Conservation (phyloP, 92 coral and sea anemone genomes). For the Porites lobata region DNA sequence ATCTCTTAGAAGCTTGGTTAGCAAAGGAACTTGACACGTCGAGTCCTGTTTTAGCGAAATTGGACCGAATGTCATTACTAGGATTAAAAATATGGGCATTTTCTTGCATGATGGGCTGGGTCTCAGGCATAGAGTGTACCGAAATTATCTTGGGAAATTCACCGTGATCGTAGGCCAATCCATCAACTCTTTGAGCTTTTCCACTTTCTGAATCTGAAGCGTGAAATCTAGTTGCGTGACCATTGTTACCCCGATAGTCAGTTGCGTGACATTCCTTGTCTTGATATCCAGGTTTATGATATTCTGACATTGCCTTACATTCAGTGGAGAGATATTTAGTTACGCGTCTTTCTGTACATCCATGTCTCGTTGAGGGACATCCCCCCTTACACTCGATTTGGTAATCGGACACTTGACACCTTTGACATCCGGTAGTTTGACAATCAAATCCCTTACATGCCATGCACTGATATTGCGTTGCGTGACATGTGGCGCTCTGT, state of each 20-base stretch:
- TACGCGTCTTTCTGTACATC: background rate
- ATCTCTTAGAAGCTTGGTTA: background rate
- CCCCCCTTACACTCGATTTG: background rate
- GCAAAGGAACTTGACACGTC: background rate
- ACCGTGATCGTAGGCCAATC: slow-evolving; percentile 42
- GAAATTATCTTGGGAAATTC: slow-evolving; percentile 44
- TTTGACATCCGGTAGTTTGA: no score
- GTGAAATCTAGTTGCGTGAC: background rate
- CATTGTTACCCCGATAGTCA: background rate
- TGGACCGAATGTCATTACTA: background rate
- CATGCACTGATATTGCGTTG: no score
- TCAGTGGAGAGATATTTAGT: background rate
- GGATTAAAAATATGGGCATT: background rate
- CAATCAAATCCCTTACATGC: no score
- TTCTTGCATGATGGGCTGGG: background rate
- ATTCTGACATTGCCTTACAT: background rate
- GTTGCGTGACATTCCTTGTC: background rate
- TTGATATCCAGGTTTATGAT: background rate
- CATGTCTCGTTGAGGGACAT: background rate
- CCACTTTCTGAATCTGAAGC: slow-evolving; percentile 11
- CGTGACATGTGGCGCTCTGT: no score
- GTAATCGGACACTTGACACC: no score
- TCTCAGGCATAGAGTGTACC: slow-evolving; percentile 19
- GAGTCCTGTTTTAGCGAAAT: background rate
- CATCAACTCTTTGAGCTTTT: background rate